These are phyloP conservation scores for Gopherus flavomarginatus DNA, from an alignment of 2,113 vertebrate genomes.

Conservation along the genomic window DNA sequence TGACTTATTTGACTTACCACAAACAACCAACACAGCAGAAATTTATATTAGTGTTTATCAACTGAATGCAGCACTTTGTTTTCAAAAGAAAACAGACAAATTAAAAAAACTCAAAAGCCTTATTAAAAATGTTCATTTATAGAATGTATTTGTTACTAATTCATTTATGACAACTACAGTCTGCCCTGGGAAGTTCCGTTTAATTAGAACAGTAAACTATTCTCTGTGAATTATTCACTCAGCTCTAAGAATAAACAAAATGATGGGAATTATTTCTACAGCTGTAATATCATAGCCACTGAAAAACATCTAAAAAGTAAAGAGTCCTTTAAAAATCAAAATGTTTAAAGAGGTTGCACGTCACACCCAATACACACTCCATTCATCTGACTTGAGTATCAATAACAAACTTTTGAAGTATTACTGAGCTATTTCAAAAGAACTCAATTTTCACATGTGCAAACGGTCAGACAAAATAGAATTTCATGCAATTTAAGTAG, in stretches of 20 bases:
- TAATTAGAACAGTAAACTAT: neutral
- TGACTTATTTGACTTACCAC: neutral
- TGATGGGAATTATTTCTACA: fast-evolving
- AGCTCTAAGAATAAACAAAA: neutral
- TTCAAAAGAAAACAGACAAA: neutral
- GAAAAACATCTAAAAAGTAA: neutral
- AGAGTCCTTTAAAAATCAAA: neutral
- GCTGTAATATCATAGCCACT: fast-evolving
- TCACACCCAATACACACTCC: neutral
- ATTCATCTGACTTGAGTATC: fast-evolving
- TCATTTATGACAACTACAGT: neutral
- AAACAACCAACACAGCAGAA: neutral
- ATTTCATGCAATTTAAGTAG: neutral
- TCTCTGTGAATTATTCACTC: neutral
- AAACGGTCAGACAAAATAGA: neutral
- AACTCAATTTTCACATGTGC: fast-evolving
- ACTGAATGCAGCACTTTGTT: neutral
- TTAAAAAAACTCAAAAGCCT: fast-evolving
- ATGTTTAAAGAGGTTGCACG: fast-evolving
- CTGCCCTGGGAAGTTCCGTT: neutral
- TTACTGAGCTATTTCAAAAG: neutral
- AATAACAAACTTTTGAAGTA: neutral
- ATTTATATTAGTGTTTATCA: neutral
- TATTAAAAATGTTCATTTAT: neutral
- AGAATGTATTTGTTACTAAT: fast-evolving